A percentile compares a stretch with the other conserved stretches of the same genome.
These are phyloP conservation scores for Tringa solitaria DNA, from an alignment of 2,113 vertebrate genomes.

Conservation along the genomic window DNA sequence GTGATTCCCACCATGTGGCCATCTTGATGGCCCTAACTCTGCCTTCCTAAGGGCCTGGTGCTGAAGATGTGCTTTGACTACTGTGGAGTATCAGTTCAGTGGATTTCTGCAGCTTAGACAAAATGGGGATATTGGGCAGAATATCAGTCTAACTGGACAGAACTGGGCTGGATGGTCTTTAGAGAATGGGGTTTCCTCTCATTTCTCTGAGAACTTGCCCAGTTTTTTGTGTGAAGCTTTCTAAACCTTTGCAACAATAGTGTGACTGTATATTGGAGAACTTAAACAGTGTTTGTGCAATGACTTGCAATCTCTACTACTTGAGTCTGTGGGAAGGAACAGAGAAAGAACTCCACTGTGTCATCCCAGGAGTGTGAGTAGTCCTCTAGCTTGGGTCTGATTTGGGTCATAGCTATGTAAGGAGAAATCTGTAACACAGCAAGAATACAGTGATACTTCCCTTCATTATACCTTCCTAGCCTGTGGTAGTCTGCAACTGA, in stretches of 20 bases:
- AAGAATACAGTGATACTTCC: neutral
- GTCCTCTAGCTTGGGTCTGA: neutral
- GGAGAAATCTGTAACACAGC: neutral
- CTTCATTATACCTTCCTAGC: neutral
- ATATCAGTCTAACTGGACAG: neutral
- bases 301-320: neutral
- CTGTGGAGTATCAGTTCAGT: neutral
- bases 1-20: neutral
- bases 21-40: neutral
- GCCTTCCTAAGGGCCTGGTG: neutral
- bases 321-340: neutral
- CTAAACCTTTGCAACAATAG: neutral
- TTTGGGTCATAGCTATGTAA: neutral
- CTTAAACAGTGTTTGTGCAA: neutral
- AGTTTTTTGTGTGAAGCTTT: neutral
- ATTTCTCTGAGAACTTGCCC: neutral
- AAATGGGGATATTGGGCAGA: neutral
- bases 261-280: neutral
- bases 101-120: neutral
- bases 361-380: neutral
- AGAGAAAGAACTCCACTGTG: neutral
- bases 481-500: neutral
- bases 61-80: neutral
- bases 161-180: neutral
- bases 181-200: neutral